Evolutionary conservation across 2,888 invertebrate species (phyloP), one percentile per base, ranked within the genome.

Genomic region (Drosophila recens): DNA sequence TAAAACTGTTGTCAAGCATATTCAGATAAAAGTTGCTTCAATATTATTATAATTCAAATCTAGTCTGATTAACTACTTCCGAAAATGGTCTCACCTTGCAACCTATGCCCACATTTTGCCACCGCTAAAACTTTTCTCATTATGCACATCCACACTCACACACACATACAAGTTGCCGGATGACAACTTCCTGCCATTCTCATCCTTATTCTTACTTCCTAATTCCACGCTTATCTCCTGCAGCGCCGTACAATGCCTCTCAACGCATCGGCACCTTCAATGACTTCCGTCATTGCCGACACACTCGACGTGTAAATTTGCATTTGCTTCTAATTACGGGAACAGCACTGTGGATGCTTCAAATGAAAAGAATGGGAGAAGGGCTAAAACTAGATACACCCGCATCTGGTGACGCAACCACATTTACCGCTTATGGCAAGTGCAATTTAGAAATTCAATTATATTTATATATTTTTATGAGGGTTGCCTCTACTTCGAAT

Each of bases 401-500:
- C 76, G 71, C 74, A 82, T 71, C 69, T 72, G 66, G 45, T 45
- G 40, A 20, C 43, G 45, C 43, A 34, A 59, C 58, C 53, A 54
- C 68, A 46, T 27, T 40, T 49, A 69, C 34, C 61, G 68, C 81
- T 78, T 67, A 70, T 51, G 78, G 87, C 78, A 85, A 85, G 76
- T 82, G 79, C 85, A 85, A 81, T 85, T 87, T 81, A 82, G 82
- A 85, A 87, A 75, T 85, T 85, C 87, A 85, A 85, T 85, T 85
- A 85, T 87, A 87, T 85, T 82, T 85, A 83, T 80, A 85, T 80
- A 78, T 77, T 75, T 80, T 77, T 80, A 77, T 84, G 69, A 74
- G 86, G 79, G 84, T 53, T 34, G 40, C 6, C 40, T n/a, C 23
- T 9, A 34, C 15, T 17, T n/a, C 13, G 0, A 4, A 0, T 5